These are phyloP conservation scores for Lordiphosa collinella DNA, from an alignment of 1,140 invertebrate genomes.

Conservation along the genomic window DNA sequence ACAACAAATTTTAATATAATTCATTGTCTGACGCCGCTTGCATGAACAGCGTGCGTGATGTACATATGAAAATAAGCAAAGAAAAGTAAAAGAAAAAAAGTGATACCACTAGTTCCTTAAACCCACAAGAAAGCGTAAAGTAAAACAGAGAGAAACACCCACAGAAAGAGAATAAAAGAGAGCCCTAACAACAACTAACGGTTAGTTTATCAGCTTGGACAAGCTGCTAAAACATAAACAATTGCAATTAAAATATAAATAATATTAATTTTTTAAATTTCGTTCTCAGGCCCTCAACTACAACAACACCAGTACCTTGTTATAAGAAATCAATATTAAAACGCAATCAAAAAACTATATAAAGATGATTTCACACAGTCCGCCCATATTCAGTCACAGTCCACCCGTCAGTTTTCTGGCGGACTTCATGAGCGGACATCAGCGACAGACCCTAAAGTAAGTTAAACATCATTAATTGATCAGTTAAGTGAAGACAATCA, in stretches of 20 bases:
- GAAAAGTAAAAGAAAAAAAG: slow-evolving; percentile 3
- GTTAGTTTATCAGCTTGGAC: background rate
- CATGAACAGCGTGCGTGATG: slow-evolving; percentile 4
- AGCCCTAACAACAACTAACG: slow-evolving; percentile 8
- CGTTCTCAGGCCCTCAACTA: slow-evolving; percentile 2
- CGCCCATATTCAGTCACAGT: slow-evolving; percentile 85
- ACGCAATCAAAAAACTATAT: slow-evolving; percentile 37
- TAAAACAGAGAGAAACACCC: background rate
- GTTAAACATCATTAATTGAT: slow-evolving; percentile 43
- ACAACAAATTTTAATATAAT: background rate
- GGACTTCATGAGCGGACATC: slow-evolving; percentile 80
- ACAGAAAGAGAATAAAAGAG: background rate
- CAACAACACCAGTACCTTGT: background rate
- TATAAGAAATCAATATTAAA: slow-evolving; percentile 7
- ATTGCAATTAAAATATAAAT: background rate
- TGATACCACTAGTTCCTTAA: slow-evolving; percentile 6
- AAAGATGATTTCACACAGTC: slow-evolving; percentile 84
- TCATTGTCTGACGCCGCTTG: slow-evolving; percentile 9
- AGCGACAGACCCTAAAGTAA: slow-evolving; percentile 73
- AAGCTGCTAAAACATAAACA: background rate
- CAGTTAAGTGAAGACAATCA: slow-evolving; percentile 32
- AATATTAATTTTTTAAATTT: background rate
- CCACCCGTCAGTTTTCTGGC: slow-evolving; percentile 83
- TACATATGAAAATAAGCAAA: slow-evolving; percentile 3
- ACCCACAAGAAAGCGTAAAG: slow-evolving; percentile 1